These are phyloP conservation scores for Heliconius nattereri DNA, from an alignment of 1,140 invertebrate genomes.

Conservation along the genomic window DNA sequence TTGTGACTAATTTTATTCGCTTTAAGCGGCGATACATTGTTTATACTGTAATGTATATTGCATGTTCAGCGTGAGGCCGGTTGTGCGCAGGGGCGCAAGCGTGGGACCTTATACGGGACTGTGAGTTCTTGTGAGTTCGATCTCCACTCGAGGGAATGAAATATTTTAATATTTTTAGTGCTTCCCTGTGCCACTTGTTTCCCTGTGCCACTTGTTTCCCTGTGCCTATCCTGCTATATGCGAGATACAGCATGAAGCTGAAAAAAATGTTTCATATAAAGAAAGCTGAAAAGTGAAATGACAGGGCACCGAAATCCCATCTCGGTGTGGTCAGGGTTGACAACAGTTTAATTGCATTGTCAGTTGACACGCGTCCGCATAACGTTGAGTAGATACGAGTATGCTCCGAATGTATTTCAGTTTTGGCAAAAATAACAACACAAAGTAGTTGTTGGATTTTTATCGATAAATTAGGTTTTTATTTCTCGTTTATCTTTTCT, in stretches of 20 bases:
- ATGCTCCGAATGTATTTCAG: background rate
- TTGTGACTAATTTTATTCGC: conserved; percentile 66
- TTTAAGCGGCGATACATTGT: conserved; percentile 43
- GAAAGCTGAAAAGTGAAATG: conserved; percentile 44
- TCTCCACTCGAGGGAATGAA: no score
- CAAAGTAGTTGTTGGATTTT: background rate
- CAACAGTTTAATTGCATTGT: conserved; percentile 65
- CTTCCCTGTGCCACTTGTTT: no score
- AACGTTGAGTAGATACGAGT: background rate
- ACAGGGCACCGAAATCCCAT: conserved; percentile 61
- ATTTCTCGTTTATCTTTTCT: background rate
- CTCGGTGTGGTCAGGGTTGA: conserved; percentile 49
- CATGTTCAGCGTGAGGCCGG: conserved; percentile 15
- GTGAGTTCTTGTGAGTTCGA: no score
- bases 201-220: no score
- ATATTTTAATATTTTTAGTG: no score
- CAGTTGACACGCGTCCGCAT: conserved; percentile 47
- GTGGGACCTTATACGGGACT: no score
- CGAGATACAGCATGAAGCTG: no score
- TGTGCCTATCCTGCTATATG: no score
- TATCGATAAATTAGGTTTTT: background rate
- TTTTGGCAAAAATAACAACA: background rate
- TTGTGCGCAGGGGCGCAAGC: no score
- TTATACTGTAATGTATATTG: conserved; percentile 28
- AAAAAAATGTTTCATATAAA: conserved; percentile 11